Conservation (phyloP, 2,888 invertebrate genomes). For the Allophyes oxyacanthae region DNA sequence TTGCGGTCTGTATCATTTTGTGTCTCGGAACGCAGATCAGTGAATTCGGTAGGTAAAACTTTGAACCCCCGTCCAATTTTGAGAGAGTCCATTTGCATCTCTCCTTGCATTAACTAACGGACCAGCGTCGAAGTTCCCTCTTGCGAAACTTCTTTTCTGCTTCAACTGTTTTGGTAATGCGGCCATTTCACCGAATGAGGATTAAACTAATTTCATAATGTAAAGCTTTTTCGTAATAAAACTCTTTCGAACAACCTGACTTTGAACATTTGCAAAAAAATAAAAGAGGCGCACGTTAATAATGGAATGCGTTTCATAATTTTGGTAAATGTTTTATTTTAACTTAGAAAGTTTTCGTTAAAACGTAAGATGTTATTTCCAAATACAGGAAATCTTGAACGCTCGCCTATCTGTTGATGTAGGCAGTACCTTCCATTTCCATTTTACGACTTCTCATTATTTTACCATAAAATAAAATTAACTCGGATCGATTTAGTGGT, state of each 20-base stretch:
- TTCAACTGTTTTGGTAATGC: conserved; percentile 53
- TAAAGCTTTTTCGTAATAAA: conserved; percentile 49
- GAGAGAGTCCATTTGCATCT: conserved; percentile 80
- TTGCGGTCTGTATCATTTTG: conserved; percentile 31
- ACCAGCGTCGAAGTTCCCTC: conserved; percentile 59
- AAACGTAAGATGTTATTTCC: conserved; percentile 29
- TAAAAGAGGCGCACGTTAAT: conserved; percentile 12
- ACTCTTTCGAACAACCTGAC: conserved; percentile 44
- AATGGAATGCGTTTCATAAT: conserved; percentile 18
- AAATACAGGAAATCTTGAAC: conserved; percentile 44
- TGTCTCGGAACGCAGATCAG: conserved; percentile 55
- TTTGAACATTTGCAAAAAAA: conserved; percentile 21
- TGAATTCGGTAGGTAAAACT: conserved; percentile 76
- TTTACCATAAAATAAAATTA: conserved; percentile 56
- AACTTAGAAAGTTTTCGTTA: conserved; percentile 15
- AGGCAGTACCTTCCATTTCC: conserved; percentile 36
- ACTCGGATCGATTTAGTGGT: conserved; percentile 47
- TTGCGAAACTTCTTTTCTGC: conserved; percentile 58
- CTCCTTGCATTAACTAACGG: conserved; percentile 73
- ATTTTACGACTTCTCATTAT: conserved; percentile 57
- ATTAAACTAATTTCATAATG: conserved; percentile 57
- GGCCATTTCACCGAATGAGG: conserved; percentile 44
- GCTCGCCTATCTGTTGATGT: conserved; percentile 35
- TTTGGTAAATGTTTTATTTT: conserved; percentile 18
- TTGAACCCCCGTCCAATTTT: conserved; percentile 80